Base-by-base conservation (phyloP, 2,113 vertebrate species). In the Dipodomys spectabilis region DNA sequence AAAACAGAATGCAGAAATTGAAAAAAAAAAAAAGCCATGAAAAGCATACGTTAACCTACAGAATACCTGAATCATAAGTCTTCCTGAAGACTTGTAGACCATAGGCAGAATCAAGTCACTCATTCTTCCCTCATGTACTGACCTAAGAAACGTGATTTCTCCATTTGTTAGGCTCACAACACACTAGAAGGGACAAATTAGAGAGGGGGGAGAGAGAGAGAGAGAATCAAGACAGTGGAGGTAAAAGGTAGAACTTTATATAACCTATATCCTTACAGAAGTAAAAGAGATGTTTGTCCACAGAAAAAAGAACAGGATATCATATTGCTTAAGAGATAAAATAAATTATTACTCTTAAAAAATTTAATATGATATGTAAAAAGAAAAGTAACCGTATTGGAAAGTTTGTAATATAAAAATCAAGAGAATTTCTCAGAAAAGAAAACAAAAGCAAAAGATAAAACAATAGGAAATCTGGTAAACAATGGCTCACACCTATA, bases 361-460 rank as follows among this genome's bases (percentile, higher is more conserved):
- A 78, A 57, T 71, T 77, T 27, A 94, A 88, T 86, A 32, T 68
- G 60, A 89, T n/a, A 69, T 25, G 73, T 86, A 91, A 88, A 91
- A 88, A 91, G 5, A 82, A 60, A 73, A 89, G 67, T 53, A 60
- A 67, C 15, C 15, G 71, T 27, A 71, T 32, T 64, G 45, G 64
- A 32, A 88, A 62, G 30, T 91, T 91, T 81, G 77, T 16, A 81
- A 73, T 82, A 18, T 15, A 71, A 69, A 39, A 79, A 25, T 74
- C 68, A 74, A 81, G 25, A 32, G 16, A 73, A 49, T 49, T 10
- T 85, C 45, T 82, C 22, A 69, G 49, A 75, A 60, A 78, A 49
- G 49, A 49, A 12, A 49, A 49, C 49, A 49, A 49, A 49, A 49
- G 49, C 49, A 49, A 12, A 15, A 12, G n/a, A 82, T 45, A 23